Evolutionary conservation across 2,888 invertebrate species (phyloP), one percentile per base, ranked within the genome.

Genomic region (Aquatica leii): DNA sequence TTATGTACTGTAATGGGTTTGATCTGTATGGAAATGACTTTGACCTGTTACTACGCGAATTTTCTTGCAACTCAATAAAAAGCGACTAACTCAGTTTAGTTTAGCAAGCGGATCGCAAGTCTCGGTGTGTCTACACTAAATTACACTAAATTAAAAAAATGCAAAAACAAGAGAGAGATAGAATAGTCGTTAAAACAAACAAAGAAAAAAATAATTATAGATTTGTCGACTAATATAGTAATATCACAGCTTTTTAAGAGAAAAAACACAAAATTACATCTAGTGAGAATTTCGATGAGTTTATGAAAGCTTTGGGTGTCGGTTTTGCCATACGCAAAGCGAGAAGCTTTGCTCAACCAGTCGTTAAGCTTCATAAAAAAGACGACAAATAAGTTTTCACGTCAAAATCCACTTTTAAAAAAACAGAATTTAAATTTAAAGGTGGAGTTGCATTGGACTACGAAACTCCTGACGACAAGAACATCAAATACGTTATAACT

Each of bases 351-450:
- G 89, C 93, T 21, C 91, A 90, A n/a, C 96, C 97, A 11, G 90
- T 90, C 0, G 89, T 94, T 69, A 94, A 94, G 75, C 86, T 97
- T 69, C 86, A 86, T 46, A 87, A 91, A 76, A 88, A 91, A 1
- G 93, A 92, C 51, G 94, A 92, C 71, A 80, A 83, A 48, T 95
- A 88, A 84, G 86, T 86, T 48, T 83, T 97, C 68, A 91, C 91
- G 72, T 94, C 95, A 0, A 86, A 87, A 6, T 95, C 96, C 71
- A 92, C 95, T 66, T 95, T 97, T 85, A 97, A 96, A 84, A 94
- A 89, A 78, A 88, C 91, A 1, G 87, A 89, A 74, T 87, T 93
- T 75, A 90, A 88, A 80, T 97, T 97, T 85, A 90, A 90, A 78
- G 87, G 92, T 24, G 92, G 91, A 1, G 90, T 92, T 71, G 94